Conservation (phyloP, 2,888 invertebrate genomes). For the Folsomia candida region DNA sequence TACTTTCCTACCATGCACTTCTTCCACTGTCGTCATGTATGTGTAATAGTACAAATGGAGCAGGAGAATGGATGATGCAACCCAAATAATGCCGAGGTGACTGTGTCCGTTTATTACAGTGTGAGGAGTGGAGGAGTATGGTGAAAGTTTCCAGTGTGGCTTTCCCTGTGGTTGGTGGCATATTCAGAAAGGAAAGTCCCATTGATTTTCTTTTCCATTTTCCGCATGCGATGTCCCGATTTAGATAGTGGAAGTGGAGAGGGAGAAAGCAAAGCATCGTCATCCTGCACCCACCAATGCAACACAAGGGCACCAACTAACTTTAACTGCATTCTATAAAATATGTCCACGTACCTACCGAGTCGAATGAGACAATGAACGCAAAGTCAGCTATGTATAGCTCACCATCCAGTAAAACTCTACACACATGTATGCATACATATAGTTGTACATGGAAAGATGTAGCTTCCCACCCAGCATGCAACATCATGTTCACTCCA, state of each 20-base stretch:
- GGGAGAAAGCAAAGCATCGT: not conserved
- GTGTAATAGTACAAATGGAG: not conserved
- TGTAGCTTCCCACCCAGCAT: too few species aligned
- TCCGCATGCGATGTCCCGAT: conserved; percentile 49
- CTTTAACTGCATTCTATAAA: not conserved
- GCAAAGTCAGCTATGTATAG: too few species aligned
- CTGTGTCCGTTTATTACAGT: not conserved
- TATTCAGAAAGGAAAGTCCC: conserved; percentile 27
- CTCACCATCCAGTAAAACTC: too few species aligned
- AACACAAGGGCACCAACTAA: not conserved
- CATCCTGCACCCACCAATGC: not conserved
- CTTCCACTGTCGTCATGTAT: too few species aligned
- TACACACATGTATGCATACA: not conserved
- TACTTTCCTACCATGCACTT: too few species aligned
- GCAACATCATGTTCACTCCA: too few species aligned
- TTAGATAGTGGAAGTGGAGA: conserved; percentile 41
- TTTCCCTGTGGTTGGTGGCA: conserved; percentile 1
- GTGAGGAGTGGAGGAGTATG: not conserved
- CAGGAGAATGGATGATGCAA: not conserved
- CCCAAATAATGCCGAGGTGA: not conserved
- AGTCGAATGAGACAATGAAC: too few species aligned
- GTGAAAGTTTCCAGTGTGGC: not conserved
- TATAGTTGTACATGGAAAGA: too few species aligned
- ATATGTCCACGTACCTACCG: not conserved
- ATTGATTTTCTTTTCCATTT: conserved; percentile 46